phyloP scores from a whole-genome alignment of 2,888 invertebrate species.

The Corbicula japonica region DNA sequence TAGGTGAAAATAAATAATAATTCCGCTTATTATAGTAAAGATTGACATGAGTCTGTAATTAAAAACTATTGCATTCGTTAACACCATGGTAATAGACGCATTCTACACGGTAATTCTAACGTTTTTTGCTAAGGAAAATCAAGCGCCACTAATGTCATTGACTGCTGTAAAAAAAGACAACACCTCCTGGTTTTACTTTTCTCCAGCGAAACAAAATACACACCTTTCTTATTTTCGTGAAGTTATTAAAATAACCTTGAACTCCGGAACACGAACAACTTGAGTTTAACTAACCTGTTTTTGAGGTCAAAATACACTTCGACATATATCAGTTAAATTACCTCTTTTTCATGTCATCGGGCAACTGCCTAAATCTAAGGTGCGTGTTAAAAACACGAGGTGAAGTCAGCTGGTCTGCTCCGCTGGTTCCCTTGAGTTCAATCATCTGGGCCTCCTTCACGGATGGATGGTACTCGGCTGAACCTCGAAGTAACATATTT shows the following conservation, averaged over 20 bases:
- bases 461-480: slow-evolving; percentile 52
- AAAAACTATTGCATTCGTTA: background rate
- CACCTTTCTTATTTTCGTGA: too few relatives aligned
- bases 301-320: background rate
- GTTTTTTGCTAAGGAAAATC: background rate
- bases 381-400: slow-evolving; percentile 66
- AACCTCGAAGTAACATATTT: slow-evolving; percentile 59
- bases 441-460: slow-evolving; percentile 62
- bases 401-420: slow-evolving; percentile 38
- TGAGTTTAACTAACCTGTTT: background rate
- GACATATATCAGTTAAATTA: slow-evolving; percentile 1
- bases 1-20: background rate
- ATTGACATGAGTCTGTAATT: background rate
- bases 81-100: background rate
- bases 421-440: slow-evolving; percentile 41
- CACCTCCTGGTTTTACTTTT: too few relatives aligned
- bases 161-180: background rate
- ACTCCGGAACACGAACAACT: too few relatives aligned
- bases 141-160: background rate
- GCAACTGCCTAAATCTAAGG: slow-evolving; percentile 55
- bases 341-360: slow-evolving; percentile 54
- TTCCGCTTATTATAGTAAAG: background rate
- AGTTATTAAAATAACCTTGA: too few relatives aligned
- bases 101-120: background rate
- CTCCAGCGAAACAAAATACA: too few relatives aligned